These are phyloP conservation scores for Sebastes hubbsi DNA, from an alignment of 2,797 vertebrate genomes.

Conservation along the genomic window DNA sequence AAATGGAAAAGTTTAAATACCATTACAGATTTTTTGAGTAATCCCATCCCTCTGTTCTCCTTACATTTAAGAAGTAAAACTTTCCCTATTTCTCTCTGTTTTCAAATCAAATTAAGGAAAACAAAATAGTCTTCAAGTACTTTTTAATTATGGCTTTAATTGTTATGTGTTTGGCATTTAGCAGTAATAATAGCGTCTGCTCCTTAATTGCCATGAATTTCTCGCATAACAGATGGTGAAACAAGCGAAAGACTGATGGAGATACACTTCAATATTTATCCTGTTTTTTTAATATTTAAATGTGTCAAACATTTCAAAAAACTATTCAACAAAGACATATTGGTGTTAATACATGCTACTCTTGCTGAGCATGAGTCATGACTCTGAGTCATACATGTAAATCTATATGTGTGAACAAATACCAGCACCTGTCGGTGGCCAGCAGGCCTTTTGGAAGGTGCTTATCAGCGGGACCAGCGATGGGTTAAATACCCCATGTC, in stretches of 20 bases:
- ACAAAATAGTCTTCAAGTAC: neutral
- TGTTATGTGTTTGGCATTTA: neutral
- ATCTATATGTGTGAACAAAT: neutral
- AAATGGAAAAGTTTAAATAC: neutral
- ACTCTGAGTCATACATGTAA: slow-evolving; percentile 5
- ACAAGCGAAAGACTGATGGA: neutral
- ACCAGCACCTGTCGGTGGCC: slow-evolving; percentile 26
- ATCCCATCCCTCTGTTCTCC: neutral
- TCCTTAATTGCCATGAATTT: neutral
- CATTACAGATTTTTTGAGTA: neutral
- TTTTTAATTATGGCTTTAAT: neutral
- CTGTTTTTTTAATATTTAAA: neutral
- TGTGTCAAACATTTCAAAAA: neutral
- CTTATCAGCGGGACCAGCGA: slow-evolving; percentile 61
- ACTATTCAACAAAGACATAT: neutral
- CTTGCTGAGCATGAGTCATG: neutral
- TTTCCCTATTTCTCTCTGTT: neutral
- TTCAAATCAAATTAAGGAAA: neutral
- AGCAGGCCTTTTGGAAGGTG: slow-evolving; percentile 55
- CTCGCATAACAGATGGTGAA: neutral
- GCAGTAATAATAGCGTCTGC: neutral
- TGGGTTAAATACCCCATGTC: slow-evolving; percentile 67
- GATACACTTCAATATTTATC: neutral
- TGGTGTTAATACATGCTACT: neutral
- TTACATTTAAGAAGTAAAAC: neutral